Base-by-base conservation (phyloP, 1,140 invertebrate species). In the Nasonia longicornis region DNA sequence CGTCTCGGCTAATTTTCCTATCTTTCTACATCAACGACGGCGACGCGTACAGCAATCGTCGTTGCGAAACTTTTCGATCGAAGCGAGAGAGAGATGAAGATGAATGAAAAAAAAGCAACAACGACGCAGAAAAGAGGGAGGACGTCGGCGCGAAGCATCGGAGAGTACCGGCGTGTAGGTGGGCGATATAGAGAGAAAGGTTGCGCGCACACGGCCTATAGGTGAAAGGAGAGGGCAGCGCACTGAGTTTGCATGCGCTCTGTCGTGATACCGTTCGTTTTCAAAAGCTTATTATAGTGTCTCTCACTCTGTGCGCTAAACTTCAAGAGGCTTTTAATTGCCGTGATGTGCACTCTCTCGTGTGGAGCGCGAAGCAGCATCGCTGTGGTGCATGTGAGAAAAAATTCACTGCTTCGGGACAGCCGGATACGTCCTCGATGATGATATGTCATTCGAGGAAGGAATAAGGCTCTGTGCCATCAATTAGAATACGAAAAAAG, bases 181-280 rank as follows among this genome's bases (percentile, higher is more conserved):
- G 26, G 64, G 22, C 26, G 14, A 67, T 58, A 58, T n/a, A 67
- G 64, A 67, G 64, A 67, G 64, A 67, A 67, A 67, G 64, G 64
- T 67, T 67, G 64, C 64, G 29, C 52, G 52, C 12, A 52, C 48
- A 45, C 42, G 42, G 8, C 45, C 3, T 16, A 48, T n/a, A 64
- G 64, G 64, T 31, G 64, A 67, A 67, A 67, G 64, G 64, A 67
- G 22, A 67, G 64, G 64, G 64, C 64, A 67, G 64, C 64, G 2
- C 20, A 1, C 6, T 4, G 52, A 1, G 52, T 58, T 58, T 58
- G 52, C 52, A 58, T 58, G 52, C 20, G 52, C 52, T 16, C 16
- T 58, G 45, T 14, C 14, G 45, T 16, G 38, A 58, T 58, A 58
- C 52, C 52, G 52, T n/a, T 58, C 52, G 52, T 3, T 52, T 26